A percentile compares a stretch with the other conserved stretches of the same genome.
Conservation (phyloP, 2,797 vertebrate genomes). For the Hoplostethus atlanticus region DNA sequence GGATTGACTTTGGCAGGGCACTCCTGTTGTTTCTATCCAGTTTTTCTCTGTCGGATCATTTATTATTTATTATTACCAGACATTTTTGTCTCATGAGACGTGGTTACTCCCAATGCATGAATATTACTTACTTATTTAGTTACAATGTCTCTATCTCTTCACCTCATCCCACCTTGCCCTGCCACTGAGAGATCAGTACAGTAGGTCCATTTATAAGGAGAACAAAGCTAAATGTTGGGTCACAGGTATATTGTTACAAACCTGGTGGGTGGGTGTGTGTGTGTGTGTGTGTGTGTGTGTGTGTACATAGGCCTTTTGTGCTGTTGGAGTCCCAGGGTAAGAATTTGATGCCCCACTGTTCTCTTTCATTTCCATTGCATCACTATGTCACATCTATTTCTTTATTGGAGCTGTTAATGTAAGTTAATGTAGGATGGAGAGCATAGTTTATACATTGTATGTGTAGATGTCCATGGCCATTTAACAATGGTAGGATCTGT, state of each 20-base stretch:
- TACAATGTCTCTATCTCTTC: neutral
- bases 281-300: neutral
- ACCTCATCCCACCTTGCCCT: neutral
- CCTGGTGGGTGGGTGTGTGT: neutral
- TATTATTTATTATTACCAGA: no score
- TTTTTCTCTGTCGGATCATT: no score
- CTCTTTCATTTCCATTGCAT: no score
- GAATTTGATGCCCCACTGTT: no score
- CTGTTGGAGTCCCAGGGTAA: neutral
- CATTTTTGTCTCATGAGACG: neutral
- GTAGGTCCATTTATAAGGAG: constrained; percentile 24
- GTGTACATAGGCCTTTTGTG: neutral
- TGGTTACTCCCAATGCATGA: neutral
- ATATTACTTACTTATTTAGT: neutral
- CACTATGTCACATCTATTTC: no score
- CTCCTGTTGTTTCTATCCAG: no score
- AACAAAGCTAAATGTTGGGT: constrained; percentile 23
- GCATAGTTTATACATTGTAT: no score
- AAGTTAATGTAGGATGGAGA: no score
- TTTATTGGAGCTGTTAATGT: no score
- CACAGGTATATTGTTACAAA: constrained; percentile 18
- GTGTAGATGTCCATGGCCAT: no score
- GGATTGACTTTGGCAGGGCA: no score
- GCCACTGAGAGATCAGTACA: constrained; percentile 1
- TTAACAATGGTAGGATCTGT: no score